phyloP scores from a whole-genome alignment of 2,888 invertebrate species.

The Lochmaea capreae region DNA sequence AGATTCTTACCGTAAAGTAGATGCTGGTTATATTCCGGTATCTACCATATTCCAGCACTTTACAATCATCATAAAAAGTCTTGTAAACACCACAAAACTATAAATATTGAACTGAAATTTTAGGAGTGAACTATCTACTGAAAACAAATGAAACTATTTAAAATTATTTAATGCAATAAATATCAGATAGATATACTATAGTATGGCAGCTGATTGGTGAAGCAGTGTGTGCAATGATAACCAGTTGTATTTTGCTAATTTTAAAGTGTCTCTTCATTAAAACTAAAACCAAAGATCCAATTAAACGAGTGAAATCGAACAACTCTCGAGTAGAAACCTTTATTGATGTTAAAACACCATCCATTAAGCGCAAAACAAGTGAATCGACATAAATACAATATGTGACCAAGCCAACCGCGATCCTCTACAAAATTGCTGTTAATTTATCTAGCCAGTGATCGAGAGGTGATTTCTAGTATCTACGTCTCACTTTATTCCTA shows the following conservation, averaged over 20 bases:
- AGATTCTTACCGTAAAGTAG: too few species aligned
- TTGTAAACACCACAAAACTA: too few species aligned
- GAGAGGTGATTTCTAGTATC: constrained; percentile 32
- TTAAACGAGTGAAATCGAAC: constrained; percentile 18
- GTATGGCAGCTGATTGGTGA: too few species aligned
- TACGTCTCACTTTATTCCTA: background rate
- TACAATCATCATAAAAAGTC: too few species aligned
- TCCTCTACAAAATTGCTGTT: constrained; percentile 44
- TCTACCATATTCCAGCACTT: too few species aligned
- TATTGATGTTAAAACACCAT: constrained; percentile 32
- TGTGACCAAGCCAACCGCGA: constrained; percentile 44
- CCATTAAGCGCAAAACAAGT: constrained; percentile 36
- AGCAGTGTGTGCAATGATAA: background rate
- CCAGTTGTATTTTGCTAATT: background rate
- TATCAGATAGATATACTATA: too few species aligned
- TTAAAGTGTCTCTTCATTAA: background rate
- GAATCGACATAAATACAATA: constrained; percentile 40
- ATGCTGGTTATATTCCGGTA: too few species aligned
- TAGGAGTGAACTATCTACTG: too few species aligned
- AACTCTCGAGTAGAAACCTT: constrained; percentile 15
- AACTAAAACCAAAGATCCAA: constrained; percentile 14
- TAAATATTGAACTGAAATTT: too few species aligned
- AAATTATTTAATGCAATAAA: too few species aligned
- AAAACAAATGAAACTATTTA: too few species aligned
- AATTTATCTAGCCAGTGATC: constrained; percentile 45